Evolutionary conservation across 1,140 invertebrate species (phyloP).

Genomic region (Sinonovacula constricta): DNA sequence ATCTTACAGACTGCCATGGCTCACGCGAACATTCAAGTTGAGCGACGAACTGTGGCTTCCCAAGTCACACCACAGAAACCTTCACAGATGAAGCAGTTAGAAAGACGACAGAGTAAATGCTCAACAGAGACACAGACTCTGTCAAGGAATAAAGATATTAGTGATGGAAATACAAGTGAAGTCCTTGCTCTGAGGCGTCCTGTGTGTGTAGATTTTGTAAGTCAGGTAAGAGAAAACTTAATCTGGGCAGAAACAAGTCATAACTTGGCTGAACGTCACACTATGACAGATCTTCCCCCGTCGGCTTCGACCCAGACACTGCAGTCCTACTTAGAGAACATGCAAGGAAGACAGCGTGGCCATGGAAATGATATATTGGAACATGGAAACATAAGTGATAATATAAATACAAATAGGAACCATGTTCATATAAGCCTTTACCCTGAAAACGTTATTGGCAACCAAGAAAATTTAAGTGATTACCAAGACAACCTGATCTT

Average conservation of each 20-base stretch:
- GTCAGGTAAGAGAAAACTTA: constrained; percentile 41
- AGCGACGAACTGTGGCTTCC: constrained; percentile 29
- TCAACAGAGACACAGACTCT: constrained; percentile 21
- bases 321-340: constrained; percentile 39
- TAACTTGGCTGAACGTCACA: constrained; percentile 33
- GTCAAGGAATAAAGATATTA: neutral
- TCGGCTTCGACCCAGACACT: constrained; percentile 41
- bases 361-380: too few relatives aligned
- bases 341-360: constrained; percentile 11
- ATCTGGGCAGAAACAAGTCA: constrained; percentile 34
- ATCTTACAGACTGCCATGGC: constrained; percentile 36
- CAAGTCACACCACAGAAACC: constrained; percentile 47
- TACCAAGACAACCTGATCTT: too few relatives aligned
- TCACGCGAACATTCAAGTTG: constrained; percentile 29
- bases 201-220: constrained; percentile 35
- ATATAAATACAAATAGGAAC: too few relatives aligned
- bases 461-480: too few relatives aligned
- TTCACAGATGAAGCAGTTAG: neutral
- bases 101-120: neutral
- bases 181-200: neutral
- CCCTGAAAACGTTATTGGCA: too few relatives aligned
- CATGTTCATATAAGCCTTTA: too few relatives aligned
- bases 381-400: too few relatives aligned
- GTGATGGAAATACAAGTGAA: neutral
- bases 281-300: constrained; percentile 32